Evolutionary conservation across 1,140 invertebrate genomes (phyloP).

Genomic region (Eurosta solidaginis): DNA sequence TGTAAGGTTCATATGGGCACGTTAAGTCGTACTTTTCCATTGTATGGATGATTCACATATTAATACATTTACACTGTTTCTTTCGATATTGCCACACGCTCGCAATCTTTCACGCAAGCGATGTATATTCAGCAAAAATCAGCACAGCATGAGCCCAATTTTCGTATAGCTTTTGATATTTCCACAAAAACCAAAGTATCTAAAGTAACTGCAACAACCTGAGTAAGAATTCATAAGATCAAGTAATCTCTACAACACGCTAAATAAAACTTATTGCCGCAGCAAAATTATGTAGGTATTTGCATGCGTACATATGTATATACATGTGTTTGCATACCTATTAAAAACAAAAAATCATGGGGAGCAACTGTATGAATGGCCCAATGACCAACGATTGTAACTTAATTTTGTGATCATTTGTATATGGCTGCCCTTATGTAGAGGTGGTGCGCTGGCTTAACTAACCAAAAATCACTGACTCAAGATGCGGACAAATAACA

Average conservation of each 20-base stretch:
- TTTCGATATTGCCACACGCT: neutral
- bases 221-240: neutral
- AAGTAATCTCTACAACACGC: neutral
- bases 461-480: no score
- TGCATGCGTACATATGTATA: no score
- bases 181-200: conserved; percentile 24
- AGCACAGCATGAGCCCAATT: conserved; percentile 34
- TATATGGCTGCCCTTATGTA: neutral
- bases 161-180: conserved; percentile 33
- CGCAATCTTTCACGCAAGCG: neutral
- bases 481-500: no score
- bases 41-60: neutral
- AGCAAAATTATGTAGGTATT: no score
- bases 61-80: neutral
- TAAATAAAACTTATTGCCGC: conserved; percentile 14
- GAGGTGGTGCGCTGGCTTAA: no score
- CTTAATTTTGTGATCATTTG: conserved; percentile 2
- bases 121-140: neutral
- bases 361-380: neutral
- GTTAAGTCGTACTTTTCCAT: no score
- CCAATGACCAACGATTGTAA: conserved; percentile 9
- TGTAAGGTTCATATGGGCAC: neutral
- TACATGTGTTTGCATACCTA: no score
- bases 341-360: conserved; percentile 3
- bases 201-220: neutral